These are phyloP conservation scores for Periplaneta americana DNA, from an alignment of 1,140 invertebrate genomes.

Conservation along the genomic window DNA sequence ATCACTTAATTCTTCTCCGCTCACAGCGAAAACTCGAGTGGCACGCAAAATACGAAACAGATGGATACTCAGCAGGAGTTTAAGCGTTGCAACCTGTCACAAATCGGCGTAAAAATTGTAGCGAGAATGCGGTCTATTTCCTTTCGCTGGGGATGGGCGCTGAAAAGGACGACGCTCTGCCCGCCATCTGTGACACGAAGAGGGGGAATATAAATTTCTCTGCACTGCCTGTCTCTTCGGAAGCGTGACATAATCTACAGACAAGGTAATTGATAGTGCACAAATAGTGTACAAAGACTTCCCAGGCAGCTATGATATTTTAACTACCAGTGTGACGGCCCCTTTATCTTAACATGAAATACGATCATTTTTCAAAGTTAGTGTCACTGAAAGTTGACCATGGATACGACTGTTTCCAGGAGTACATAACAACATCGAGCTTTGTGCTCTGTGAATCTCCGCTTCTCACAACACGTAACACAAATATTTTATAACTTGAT, in stretches of 20 bases:
- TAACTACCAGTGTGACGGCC: background rate
- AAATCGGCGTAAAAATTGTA: too few relatives aligned
- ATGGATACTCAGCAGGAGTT: background rate
- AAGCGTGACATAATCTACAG: background rate
- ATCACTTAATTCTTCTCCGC: too few relatives aligned
- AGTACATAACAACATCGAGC: background rate
- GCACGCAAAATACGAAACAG: background rate
- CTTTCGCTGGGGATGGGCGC: background rate
- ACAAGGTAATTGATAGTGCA: background rate
- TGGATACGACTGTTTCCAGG: background rate
- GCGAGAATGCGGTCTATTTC: background rate
- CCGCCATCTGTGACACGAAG: background rate
- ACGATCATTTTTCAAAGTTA: background rate
- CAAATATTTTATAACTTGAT: too few relatives aligned
- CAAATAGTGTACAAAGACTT: background rate
- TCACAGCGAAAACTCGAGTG: too few relatives aligned
- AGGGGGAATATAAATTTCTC: background rate
- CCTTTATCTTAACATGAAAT: background rate
- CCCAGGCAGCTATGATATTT: background rate
- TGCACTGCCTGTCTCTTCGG: background rate
- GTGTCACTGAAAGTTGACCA: background rate
- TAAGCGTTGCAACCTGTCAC: too few relatives aligned
- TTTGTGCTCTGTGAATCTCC: background rate
- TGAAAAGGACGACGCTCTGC: background rate
- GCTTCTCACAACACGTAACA: too few relatives aligned